These are phyloP conservation scores for Trichosurus vulpecula DNA, from an alignment of 2,797 vertebrate genomes.

Conservation along the genomic window DNA sequence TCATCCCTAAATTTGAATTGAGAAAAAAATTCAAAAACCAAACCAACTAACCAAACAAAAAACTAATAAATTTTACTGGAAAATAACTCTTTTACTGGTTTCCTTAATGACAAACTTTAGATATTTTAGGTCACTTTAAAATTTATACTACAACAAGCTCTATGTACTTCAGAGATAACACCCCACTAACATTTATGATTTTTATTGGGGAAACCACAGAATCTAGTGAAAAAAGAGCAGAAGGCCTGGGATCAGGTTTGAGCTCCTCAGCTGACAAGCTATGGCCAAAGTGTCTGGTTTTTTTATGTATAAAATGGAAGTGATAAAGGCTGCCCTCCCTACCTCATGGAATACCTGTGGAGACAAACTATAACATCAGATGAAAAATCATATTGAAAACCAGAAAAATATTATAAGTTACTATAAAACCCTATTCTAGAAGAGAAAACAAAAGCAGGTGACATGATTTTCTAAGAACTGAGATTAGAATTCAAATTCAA, in stretches of 20 bases:
- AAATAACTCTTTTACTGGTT: constrained; percentile 39
- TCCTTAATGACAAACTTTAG: constrained; percentile 24
- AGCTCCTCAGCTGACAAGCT: not conserved
- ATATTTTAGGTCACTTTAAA: constrained; percentile 25
- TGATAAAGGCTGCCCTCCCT: not conserved
- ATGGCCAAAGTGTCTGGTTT: not conserved
- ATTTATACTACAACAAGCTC: not conserved
- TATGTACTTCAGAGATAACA: not conserved
- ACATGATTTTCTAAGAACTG: not conserved
- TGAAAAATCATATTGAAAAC: constrained; percentile 34
- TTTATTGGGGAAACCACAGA: not conserved
- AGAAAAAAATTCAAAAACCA: not conserved
- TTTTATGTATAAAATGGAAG: constrained; percentile 1
- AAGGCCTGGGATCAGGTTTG: not conserved
- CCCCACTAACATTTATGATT: not conserved
- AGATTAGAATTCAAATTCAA: not conserved
- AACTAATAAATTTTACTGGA: constrained; percentile 2
- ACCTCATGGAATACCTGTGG: constrained; percentile 32
- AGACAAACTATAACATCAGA: constrained; percentile 30
- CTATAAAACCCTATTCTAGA: not conserved
- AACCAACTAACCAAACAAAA: not conserved
- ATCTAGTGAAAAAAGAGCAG: not conserved
- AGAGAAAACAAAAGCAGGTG: not conserved
- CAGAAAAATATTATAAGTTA: not conserved
- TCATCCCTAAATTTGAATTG: constrained; percentile 34